These are phyloP conservation scores for Rana temporaria DNA, from an alignment of 2,113 vertebrate genomes.

Conservation along the genomic window DNA sequence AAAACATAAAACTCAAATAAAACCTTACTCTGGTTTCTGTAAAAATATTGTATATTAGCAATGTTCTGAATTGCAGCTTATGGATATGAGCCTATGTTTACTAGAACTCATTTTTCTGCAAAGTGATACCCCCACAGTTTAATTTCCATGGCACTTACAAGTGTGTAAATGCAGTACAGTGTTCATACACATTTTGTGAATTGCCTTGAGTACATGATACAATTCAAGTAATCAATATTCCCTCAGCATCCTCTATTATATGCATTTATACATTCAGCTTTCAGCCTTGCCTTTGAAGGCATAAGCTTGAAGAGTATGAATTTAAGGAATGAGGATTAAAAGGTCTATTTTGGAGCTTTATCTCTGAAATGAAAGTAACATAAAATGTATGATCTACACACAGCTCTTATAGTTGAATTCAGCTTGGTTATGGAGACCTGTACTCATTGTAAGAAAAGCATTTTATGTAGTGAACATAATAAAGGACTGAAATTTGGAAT, in stretches of 20 bases:
- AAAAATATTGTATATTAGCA: too few species aligned
- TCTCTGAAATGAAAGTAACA: conserved; percentile 27
- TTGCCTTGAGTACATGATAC: background rate
- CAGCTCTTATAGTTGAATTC: conserved; percentile 8
- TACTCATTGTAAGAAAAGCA: conserved; percentile 4
- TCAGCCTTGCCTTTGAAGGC: conserved; percentile 45
- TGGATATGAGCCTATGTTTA: background rate
- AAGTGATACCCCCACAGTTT: background rate
- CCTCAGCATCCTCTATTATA: conserved; percentile 5
- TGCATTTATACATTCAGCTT: conserved; percentile 24
- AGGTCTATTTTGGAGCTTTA: conserved; percentile 36
- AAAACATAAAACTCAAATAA: too few species aligned
- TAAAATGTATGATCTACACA: conserved; percentile 23
- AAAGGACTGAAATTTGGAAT: too few species aligned
- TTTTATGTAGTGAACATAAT: too few species aligned
- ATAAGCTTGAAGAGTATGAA: conserved; percentile 43
- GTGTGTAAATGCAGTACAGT: conserved; percentile 7
- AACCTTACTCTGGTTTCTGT: too few species aligned
- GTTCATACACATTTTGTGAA: conserved; percentile 19
- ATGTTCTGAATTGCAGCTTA: background rate
- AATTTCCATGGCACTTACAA: background rate
- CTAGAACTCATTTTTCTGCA: background rate
- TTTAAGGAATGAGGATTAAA: conserved; percentile 42
- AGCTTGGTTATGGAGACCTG: conserved; percentile 20
- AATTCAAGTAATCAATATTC: conserved; percentile 14